Evolutionary conservation across 2,797 vertebrate genomes (phyloP).

Genomic region (Xiphophorus birchmanni): DNA sequence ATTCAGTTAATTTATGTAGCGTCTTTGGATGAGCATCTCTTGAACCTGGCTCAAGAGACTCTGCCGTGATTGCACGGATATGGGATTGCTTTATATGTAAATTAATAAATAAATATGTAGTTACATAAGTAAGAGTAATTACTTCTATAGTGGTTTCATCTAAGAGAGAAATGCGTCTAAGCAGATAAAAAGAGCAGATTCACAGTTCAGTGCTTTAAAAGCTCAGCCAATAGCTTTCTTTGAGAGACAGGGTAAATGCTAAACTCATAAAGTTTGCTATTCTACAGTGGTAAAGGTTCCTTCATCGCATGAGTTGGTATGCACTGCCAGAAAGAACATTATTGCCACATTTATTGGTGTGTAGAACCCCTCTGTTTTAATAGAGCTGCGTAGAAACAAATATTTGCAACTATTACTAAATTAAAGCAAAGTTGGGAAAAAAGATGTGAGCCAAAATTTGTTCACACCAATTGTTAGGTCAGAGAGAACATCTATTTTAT

Average conservation of each 20-base stretch:
- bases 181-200: neutral
- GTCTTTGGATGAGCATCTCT: neutral
- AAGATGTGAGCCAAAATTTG: neutral
- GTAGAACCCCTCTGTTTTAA: neutral
- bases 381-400: neutral
- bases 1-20: neutral
- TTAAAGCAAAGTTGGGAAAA: neutral
- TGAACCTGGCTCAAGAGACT: neutral
- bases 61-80: neutral
- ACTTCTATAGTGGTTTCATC: neutral
- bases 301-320: neutral
- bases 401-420: neutral
- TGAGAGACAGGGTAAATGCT: neutral
- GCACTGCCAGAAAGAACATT: neutral
- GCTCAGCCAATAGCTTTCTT: neutral
- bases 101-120: neutral
- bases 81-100: neutral
- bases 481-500: neutral
- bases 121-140: neutral
- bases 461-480: neutral
- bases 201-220: neutral
- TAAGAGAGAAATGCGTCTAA: neutral
- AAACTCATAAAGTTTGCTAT: neutral
- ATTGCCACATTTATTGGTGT: neutral
- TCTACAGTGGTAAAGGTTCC: neutral